Evolutionary conservation across 1,140 invertebrate species (phyloP).

Genomic region (Hycleus cichorii): DNA sequence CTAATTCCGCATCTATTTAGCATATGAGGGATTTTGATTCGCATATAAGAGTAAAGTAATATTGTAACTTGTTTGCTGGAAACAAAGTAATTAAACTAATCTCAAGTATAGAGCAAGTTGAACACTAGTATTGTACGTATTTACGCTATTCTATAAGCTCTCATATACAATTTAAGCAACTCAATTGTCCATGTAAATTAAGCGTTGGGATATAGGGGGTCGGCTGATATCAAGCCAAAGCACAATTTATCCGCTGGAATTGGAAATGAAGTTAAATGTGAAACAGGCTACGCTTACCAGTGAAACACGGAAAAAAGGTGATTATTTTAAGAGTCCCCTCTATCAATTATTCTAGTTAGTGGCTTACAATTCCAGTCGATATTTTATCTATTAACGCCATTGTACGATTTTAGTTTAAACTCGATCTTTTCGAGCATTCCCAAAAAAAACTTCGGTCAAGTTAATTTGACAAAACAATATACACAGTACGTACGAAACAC

Average conservation of each 20-base stretch:
- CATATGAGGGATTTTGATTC: slow-evolving; percentile 19
- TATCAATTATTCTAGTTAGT: not conserved
- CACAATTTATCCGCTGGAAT: slow-evolving; percentile 12
- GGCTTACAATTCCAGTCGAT: too few relatives aligned
- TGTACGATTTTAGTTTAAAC: too few relatives aligned
- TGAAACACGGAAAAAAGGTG: not conserved
- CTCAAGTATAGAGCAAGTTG: slow-evolving; percentile 23
- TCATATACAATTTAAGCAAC: slow-evolving; percentile 29
- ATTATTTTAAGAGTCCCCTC: slow-evolving; percentile 6
- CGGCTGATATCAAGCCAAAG: slow-evolving; percentile 10
- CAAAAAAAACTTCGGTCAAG: slow-evolving; percentile 11
- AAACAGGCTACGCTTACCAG: not conserved
- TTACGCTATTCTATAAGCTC: slow-evolving; percentile 27
- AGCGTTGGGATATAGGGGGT: slow-evolving; percentile 7
- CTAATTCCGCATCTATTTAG: slow-evolving; percentile 6
- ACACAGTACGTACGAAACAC: slow-evolving; percentile 2
- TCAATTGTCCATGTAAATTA: slow-evolving; percentile 33
- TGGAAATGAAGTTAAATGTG: slow-evolving; percentile 13
- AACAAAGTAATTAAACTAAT: slow-evolving; percentile 28
- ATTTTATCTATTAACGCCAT: too few relatives aligned
- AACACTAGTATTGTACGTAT: slow-evolving; percentile 19
- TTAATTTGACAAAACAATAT: slow-evolving; percentile 24
- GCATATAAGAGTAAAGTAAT: slow-evolving; percentile 22
- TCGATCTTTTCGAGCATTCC: too few relatives aligned
- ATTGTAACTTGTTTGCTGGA: slow-evolving; percentile 18